phyloP scores from a whole-genome alignment of 2,113 vertebrate species.

The Cyprinus carpio region DNA sequence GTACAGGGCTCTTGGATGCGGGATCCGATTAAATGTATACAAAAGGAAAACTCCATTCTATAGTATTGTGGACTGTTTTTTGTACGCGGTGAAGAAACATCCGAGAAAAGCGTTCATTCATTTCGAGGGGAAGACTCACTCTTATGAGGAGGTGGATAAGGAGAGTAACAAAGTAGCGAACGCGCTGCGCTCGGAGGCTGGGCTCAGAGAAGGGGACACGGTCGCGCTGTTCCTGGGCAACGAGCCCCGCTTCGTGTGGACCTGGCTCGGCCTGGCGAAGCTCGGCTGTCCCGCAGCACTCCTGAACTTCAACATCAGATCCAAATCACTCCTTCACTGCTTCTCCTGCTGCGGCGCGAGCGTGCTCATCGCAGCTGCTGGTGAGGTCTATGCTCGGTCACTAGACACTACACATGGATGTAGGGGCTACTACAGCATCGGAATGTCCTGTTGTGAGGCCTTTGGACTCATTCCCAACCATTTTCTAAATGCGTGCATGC shows the following conservation, averaged over 20 bases:
- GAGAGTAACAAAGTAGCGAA: constrained; percentile 74
- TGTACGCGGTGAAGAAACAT: constrained; percentile 64
- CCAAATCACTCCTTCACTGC: constrained; percentile 78
- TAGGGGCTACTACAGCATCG: not conserved
- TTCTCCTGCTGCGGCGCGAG: constrained; percentile 78
- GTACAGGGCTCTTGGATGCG: constrained; percentile 41
- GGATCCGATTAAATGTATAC: constrained; percentile 52
- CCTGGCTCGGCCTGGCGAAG: constrained; percentile 78
- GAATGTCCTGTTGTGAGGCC: not conserved
- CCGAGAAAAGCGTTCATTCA: constrained; percentile 73
- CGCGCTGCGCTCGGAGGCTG: constrained; percentile 65
- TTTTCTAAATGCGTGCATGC: not conserved
- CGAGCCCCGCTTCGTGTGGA: constrained; percentile 75
- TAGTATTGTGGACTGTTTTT: constrained; percentile 76
- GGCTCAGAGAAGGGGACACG: constrained; percentile 72
- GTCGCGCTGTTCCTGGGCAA: constrained; percentile 79
- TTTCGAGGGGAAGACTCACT: constrained; percentile 69
- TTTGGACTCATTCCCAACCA: not conserved
- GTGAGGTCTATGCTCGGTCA: constrained; percentile 16
- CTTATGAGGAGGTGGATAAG: constrained; percentile 73
- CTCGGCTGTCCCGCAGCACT: constrained; percentile 77
- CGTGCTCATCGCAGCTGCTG: constrained; percentile 67
- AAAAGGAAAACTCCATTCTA: constrained; percentile 66
- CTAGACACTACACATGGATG: not conserved
- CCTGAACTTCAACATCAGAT: constrained; percentile 80